Evolutionary conservation across 2,888 invertebrate species (phyloP), one percentile per base, ranked within the genome.

Genomic region (Bursaphelenchus okinawaensis): DNA sequence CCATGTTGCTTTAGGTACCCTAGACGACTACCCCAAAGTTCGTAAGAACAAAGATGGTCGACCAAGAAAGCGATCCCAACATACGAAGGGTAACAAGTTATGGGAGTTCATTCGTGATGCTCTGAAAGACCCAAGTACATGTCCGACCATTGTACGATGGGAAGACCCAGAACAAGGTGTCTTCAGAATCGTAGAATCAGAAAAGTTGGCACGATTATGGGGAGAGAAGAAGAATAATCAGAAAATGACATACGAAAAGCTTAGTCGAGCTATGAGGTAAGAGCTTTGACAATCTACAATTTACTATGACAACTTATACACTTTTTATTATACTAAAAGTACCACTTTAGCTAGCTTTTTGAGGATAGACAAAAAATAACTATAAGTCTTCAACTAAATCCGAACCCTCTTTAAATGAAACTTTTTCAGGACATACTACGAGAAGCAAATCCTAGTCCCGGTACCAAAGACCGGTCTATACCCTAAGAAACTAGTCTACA

Each of bases 231-330:
- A 92, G 83, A 89, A 90, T 83, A 92, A 92, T 82, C 88, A 88
- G 58, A 89, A 89, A 82, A 93, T 93, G 92, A 92, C 90, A 52
- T 93, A 92, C 82, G 92, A 92, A 83, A 93, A 93, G 84, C 88
- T 93, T 79, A 91, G 91, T 84, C 85, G 92, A 70, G 92, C 92
- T 19, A 91, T 93, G 89, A 87, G 84, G 74, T 75, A 55, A 24
- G 26, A 7, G 27, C 23, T 20, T 20, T 27, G 16, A 40, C 40
- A 22, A 1, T 50, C 22, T 50, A 40, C 22, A 16, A 6, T 56
- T 56, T 9, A 28, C n/a, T 40, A 3, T 6, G 12, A 40, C 16
- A 4, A 40, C 40, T n/a, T 4, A n/a, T 40, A 40, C 16, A 12
- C n/a, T 40, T 40, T 40, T 40, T 40, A n/a, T n/a, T n/a, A n/a